Conservation (phyloP, 2,888 invertebrate genomes). For the Liopterus haemorrhoidalis region DNA sequence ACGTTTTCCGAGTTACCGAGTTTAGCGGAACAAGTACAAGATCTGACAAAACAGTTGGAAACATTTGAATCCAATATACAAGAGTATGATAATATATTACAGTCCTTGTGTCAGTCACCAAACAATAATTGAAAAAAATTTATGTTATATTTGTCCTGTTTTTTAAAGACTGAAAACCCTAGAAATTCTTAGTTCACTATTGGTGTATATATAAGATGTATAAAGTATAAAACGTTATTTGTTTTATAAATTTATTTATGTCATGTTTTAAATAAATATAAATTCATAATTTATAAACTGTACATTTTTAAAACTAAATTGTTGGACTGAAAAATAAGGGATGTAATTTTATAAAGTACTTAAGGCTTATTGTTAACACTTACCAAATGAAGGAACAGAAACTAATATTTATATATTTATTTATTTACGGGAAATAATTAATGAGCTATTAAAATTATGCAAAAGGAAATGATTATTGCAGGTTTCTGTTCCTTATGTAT, state of each 20-base stretch:
- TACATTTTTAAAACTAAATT: constrained; percentile 21
- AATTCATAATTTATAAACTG: constrained; percentile 23
- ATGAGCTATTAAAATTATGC: no score
- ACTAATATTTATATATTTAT: no score
- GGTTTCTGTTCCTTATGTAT: no score
- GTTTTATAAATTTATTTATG: constrained; percentile 21
- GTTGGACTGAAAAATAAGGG: constrained; percentile 12
- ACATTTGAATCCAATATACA: constrained; percentile 68
- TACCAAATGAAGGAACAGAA: no score
- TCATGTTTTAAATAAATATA: constrained; percentile 21
- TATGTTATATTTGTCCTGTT: constrained; percentile 2
- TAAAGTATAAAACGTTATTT: constrained; percentile 1
- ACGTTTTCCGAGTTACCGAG: constrained; percentile 46
- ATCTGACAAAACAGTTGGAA: constrained; percentile 64
- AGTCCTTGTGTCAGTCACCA: constrained; percentile 61
- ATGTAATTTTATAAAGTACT: no score
- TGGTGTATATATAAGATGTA: constrained; percentile 2
- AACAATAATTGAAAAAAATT: constrained; percentile 50
- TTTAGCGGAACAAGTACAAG: constrained; percentile 50
- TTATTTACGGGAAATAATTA: no score
- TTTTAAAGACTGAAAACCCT: constrained; percentile 16
- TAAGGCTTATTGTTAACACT: no score
- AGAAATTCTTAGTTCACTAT: constrained; percentile 1
- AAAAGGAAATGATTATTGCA: no score
- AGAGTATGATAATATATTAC: constrained; percentile 71